Percentiles rank a stretch among this genome's conserved stretches.
Conservation (phyloP, 2,113 vertebrate genomes). For the Lathamus discolor region DNA sequence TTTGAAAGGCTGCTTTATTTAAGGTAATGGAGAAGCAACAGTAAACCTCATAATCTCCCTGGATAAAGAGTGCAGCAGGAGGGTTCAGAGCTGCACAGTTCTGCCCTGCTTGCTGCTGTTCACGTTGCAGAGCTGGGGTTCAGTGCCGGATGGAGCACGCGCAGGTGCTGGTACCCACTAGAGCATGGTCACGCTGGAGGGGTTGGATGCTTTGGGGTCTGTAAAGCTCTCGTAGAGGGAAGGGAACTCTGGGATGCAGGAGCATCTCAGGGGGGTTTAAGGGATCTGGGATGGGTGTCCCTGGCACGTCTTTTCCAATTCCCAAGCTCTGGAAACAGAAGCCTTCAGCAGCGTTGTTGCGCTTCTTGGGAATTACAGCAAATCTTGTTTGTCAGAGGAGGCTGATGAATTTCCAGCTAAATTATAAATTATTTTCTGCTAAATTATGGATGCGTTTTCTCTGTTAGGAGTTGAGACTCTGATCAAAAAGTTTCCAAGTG, state of each 20-base stretch:
- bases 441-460: slow-evolving; percentile 62
- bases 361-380: background rate
- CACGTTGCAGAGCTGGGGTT: background rate
- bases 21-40: slow-evolving; percentile 66
- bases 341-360: background rate
- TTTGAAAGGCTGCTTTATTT: slow-evolving; percentile 69
- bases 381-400: slow-evolving; percentile 46
- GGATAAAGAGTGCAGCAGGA: slow-evolving; percentile 18
- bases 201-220: background rate
- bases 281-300: background rate
- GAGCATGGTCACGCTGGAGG: background rate
- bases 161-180: background rate
- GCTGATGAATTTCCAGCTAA: slow-evolving; percentile 65
- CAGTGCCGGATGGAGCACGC: rapidly evolving
- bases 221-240: background rate
- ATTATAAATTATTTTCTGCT: slow-evolving; percentile 66
- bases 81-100: background rate
- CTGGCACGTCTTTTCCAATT: background rate
- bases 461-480: slow-evolving; percentile 63
- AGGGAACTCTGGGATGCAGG: background rate
- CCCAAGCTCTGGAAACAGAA: background rate
- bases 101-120: background rate
- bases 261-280: background rate
- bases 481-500: slow-evolving; percentile 64
- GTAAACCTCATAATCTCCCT: slow-evolving; percentile 55